phyloP scores from a whole-genome alignment of 2,888 invertebrate genomes.

The Alsophila aescularia region DNA sequence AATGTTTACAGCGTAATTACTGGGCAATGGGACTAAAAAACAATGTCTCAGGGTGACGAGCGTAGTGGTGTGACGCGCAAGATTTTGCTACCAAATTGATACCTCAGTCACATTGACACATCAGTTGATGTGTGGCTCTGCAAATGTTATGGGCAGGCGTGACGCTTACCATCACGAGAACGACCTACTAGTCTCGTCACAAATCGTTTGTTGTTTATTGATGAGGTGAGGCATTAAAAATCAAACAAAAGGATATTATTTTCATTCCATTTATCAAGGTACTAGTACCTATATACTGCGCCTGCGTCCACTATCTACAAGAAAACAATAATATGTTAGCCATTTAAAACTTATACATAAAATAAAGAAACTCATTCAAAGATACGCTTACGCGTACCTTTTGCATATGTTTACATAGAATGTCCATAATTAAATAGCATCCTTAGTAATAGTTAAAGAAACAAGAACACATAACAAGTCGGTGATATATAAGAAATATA shows the following conservation, averaged over 20 bases:
- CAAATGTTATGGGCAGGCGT: too few species aligned
- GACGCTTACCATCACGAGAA: too few species aligned
- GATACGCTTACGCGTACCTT: background rate
- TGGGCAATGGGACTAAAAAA: too few species aligned
- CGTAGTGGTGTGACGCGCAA: too few species aligned
- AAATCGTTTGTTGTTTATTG: too few species aligned
- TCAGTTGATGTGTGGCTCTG: too few species aligned
- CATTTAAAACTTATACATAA: constrained; percentile 42
- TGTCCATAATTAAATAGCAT: constrained; percentile 11
- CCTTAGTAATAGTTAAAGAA: constrained; percentile 12
- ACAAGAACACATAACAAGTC: constrained; percentile 8
- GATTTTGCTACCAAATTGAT: too few species aligned
- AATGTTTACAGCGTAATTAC: too few species aligned
- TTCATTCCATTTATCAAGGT: constrained; percentile 70
- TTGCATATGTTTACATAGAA: constrained; percentile 32
- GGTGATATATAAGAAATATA: constrained; percentile 4
- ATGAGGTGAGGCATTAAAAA: background rate
- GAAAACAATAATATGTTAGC: constrained; percentile 51
- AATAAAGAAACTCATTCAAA: constrained; percentile 2
- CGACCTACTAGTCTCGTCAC: too few species aligned
- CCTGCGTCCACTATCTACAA: constrained; percentile 51
- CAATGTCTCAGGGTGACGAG: too few species aligned
- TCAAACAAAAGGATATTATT: constrained; percentile 36
- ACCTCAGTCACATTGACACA: too few species aligned
- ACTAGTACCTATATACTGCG: constrained; percentile 56